Percentiles rank a stretch among this genome's conserved stretches.
Conservation (phyloP, 2,888 invertebrate genomes). For the Agrotis exclamationis region DNA sequence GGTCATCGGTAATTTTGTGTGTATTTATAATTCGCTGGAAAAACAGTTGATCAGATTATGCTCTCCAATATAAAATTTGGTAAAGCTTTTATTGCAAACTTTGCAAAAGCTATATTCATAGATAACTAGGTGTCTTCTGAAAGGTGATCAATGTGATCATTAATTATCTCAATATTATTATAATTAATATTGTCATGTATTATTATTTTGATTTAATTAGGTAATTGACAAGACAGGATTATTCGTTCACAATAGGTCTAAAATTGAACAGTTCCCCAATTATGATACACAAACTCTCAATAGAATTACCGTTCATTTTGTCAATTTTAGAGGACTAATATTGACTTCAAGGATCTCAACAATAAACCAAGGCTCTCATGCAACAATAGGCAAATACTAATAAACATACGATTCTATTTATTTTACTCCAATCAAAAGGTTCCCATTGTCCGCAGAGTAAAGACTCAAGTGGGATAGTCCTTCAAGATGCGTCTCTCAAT, state of each 20-base stretch:
- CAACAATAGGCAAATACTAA: background rate
- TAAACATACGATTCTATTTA: background rate
- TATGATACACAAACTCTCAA: background rate
- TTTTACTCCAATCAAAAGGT: conserved; percentile 32
- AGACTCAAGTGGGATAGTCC: conserved; percentile 92
- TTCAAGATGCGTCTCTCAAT: conserved; percentile 93
- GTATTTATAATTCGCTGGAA: background rate
- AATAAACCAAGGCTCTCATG: background rate
- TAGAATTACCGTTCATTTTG: background rate
- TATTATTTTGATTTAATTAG: background rate
- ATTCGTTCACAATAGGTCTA: background rate
- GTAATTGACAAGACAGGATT: no score
- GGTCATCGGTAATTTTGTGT: background rate
- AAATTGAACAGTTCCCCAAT: background rate
- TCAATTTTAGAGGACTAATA: background rate
- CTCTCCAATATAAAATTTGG: background rate
- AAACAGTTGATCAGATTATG: background rate
- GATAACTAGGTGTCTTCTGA: no score
- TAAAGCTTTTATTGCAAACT: background rate
- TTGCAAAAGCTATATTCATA: no score
- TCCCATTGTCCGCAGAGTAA: conserved; percentile 92
- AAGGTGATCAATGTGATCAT: no score
- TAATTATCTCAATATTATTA: background rate
- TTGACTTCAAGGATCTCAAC: background rate
- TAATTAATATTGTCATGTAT: no score